These are phyloP conservation scores for Medauroidea extradentata DNA, from an alignment of 1,140 invertebrate species.

Conservation along the genomic window DNA sequence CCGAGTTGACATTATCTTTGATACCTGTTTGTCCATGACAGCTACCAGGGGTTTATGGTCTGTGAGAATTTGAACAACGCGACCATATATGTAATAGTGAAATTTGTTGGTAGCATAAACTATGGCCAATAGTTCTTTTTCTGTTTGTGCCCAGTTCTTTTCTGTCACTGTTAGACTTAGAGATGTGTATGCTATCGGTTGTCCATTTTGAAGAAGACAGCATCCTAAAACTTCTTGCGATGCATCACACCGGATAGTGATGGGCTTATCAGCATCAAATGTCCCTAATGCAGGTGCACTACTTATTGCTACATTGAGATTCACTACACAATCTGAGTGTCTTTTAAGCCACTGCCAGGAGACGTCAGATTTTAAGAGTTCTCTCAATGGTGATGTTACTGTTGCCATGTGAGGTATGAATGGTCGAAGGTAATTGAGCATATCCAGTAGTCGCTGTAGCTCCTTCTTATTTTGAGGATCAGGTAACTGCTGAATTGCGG, in stretches of 20 bases:
- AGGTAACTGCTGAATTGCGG: constrained; percentile 34
- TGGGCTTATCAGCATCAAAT: constrained; percentile 27
- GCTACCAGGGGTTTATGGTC: constrained; percentile 37
- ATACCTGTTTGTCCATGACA: constrained; percentile 32
- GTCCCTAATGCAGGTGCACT: constrained; percentile 25
- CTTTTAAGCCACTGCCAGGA: constrained; percentile 20
- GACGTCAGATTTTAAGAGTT: constrained; percentile 26
- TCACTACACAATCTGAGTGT: constrained; percentile 25
- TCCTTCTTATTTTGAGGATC: constrained; percentile 27
- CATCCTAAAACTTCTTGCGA: constrained; percentile 34
- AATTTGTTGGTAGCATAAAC: constrained; percentile 35
- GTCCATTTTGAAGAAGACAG: constrained; percentile 29
- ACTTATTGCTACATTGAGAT: constrained; percentile 27
- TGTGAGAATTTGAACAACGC: constrained; percentile 29
- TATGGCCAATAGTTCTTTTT: constrained; percentile 10
- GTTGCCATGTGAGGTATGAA: constrained; percentile 37
- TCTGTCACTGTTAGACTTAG: constrained; percentile 24
- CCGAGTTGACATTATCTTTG: constrained; percentile 26
- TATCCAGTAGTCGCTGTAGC: constrained; percentile 28
- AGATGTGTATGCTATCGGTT: constrained; percentile 36
- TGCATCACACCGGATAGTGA: constrained; percentile 31
- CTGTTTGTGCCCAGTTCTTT: constrained; percentile 8
- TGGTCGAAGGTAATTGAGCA: constrained; percentile 34
- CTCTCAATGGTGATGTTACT: constrained; percentile 23
- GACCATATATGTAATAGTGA: constrained; percentile 41